Conservation (phyloP, 2,888 invertebrate species). For the Ypsolopha scabrella region DNA sequence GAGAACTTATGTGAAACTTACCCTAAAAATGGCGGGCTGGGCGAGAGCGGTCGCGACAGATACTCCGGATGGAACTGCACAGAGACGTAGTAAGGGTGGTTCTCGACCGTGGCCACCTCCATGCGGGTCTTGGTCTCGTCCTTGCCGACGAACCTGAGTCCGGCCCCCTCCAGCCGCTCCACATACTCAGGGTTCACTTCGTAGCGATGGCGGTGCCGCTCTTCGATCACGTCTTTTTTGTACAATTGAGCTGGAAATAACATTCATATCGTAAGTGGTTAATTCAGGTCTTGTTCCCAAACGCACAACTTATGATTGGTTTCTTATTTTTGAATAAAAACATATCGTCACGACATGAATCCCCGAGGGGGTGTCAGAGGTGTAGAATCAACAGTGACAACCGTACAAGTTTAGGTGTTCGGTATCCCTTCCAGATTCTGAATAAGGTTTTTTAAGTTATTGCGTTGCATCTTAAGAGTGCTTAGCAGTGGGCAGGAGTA, state of each 20-base stretch:
- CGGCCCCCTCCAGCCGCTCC: slow-evolving; percentile 79
- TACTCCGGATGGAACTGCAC: slow-evolving; percentile 99
- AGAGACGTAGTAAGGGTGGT: slow-evolving; percentile 93
- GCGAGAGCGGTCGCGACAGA: slow-evolving; percentile 88
- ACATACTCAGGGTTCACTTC: slow-evolving; percentile 96
- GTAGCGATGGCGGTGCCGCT: slow-evolving; percentile 96
- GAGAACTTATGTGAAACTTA: slow-evolving; percentile 22
- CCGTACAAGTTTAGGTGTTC: too few species aligned
- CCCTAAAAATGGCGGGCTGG: slow-evolving; percentile 96
- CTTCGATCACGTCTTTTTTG: slow-evolving; percentile 85
- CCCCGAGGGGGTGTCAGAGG: too few species aligned
- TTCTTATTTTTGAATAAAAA: too few species aligned
- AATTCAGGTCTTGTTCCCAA: too few species aligned
- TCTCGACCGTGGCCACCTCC: slow-evolving; percentile 91
- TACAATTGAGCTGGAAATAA: slow-evolving; percentile 76
- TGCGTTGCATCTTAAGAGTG: too few species aligned
- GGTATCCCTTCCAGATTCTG: too few species aligned
- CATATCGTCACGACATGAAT: too few species aligned
- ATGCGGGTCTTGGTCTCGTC: slow-evolving; percentile 89
- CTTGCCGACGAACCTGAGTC: slow-evolving; percentile 90
- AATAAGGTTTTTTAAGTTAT: too few species aligned
- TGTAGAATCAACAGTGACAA: too few species aligned
- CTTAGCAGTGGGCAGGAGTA: too few species aligned
- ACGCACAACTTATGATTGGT: too few species aligned
- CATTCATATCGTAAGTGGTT: too few species aligned